Percentiles rank a stretch among this genome's conserved stretches.
Evolutionary conservation across 2,113 vertebrate genomes (phyloP).

Genomic region (Agelaius tricolor): DNA sequence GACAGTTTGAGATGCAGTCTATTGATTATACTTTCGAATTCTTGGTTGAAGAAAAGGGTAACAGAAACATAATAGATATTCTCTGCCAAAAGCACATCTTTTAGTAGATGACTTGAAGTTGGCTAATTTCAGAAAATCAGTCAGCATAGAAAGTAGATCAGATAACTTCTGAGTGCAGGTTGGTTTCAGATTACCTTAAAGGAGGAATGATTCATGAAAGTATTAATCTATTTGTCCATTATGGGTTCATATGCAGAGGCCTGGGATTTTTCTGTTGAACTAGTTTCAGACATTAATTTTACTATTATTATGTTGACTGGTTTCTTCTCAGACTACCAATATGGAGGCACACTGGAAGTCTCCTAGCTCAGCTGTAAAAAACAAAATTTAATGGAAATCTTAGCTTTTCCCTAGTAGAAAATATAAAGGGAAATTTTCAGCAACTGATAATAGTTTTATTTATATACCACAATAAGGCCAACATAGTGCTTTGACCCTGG

Average conservation of each 20-base stretch:
- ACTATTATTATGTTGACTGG: neutral
- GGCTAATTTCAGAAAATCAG: neutral
- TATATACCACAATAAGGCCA: neutral
- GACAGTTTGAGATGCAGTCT: neutral
- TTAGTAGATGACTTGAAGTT: neutral
- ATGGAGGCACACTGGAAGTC: neutral
- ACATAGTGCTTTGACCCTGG: neutral
- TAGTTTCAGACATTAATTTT: neutral
- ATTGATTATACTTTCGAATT: neutral
- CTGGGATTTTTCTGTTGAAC: neutral
- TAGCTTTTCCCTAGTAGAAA: neutral
- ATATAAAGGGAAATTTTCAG: neutral
- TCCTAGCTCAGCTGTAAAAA: neutral
- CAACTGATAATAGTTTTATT: neutral
- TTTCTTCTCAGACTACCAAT: neutral
- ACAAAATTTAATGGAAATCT: neutral
- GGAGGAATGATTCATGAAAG: neutral
- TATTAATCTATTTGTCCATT: neutral
- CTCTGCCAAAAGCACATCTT: neutral
- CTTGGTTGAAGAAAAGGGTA: neutral
- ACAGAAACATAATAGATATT: neutral
- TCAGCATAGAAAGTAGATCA: neutral
- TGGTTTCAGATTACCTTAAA: neutral
- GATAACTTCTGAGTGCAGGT: neutral
- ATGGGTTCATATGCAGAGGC: neutral